Evolutionary conservation across 2,797 vertebrate species (phyloP).

Genomic region (Poeciliopsis presidionis): DNA sequence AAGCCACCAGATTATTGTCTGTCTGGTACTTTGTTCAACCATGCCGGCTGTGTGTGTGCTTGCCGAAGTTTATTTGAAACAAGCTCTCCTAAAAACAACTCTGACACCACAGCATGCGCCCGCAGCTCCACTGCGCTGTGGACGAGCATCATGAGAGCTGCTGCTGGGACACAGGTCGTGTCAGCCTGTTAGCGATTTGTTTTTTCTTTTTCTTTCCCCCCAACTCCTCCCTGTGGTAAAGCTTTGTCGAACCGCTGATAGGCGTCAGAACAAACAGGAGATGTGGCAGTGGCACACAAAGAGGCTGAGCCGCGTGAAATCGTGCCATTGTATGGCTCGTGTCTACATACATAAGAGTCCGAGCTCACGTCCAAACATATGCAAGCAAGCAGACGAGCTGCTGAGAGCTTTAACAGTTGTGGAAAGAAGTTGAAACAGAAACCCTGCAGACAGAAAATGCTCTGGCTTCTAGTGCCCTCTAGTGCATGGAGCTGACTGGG

Average conservation of each 20-base stretch:
- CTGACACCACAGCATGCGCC: slow-evolving; percentile 12
- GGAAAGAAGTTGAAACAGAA: slow-evolving; percentile 43
- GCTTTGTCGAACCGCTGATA: slow-evolving; percentile 66
- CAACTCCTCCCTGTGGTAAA: slow-evolving; percentile 55
- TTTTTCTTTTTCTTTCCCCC: not conserved
- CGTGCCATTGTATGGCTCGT: slow-evolving; percentile 46
- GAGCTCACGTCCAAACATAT: slow-evolving; percentile 60
- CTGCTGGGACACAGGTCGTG: slow-evolving; percentile 65
- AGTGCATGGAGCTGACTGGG: slow-evolving; percentile 56
- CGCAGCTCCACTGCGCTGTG: slow-evolving; percentile 16
- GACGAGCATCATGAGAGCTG: slow-evolving; percentile 48
- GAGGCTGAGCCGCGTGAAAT: slow-evolving; percentile 29
- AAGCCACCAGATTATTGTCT: slow-evolving; percentile 71
- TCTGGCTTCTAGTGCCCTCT: slow-evolving; percentile 83
- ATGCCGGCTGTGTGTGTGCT: slow-evolving; percentile 23
- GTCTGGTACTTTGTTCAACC: slow-evolving; percentile 60
- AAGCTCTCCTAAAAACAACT: slow-evolving; percentile 47
- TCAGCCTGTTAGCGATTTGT: slow-evolving; percentile 55
- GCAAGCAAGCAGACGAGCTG: slow-evolving; percentile 50
- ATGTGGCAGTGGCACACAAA: slow-evolving; percentile 67
- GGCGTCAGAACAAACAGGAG: slow-evolving; percentile 72
- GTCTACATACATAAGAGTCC: slow-evolving; percentile 51
- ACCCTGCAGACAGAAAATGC: slow-evolving; percentile 41
- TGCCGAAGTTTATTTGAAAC: slow-evolving; percentile 64
- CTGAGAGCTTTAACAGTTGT: slow-evolving; percentile 45